Evolutionary conservation across 30 jellyfish, hydroid and myxozoan genomes (phyloP).

Genomic region (Aurelia sp.): DNA sequence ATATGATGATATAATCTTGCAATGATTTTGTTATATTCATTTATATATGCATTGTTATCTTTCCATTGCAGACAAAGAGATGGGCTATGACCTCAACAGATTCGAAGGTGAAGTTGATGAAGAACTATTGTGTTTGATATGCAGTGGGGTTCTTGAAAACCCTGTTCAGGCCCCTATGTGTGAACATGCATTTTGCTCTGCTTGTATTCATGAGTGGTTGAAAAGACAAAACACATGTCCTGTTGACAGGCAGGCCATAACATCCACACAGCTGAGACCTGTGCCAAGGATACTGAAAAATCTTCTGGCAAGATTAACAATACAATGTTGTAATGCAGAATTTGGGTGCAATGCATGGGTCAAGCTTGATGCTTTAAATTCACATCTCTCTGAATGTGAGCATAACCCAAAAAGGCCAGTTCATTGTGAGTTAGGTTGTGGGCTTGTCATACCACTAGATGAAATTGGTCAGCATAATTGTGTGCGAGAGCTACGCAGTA

Average conservation of each 20-base stretch:
- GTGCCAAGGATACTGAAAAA: conserved; percentile 97
- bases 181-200: conserved; percentile 98
- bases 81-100: conserved; percentile 97
- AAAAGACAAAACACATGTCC: conserved; percentile 95
- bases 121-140: conserved; percentile 91
- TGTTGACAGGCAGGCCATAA: conserved; percentile 93
- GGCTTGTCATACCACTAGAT: conserved; percentile 90
- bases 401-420: conserved; percentile 98
- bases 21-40: background rate
- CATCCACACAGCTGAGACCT: conserved; percentile 81
- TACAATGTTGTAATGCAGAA: conserved; percentile 86
- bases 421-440: conserved; percentile 97
- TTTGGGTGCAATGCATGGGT: conserved; percentile 93
- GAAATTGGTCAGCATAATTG: conserved; percentile 94
- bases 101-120: conserved; percentile 98
- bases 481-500: conserved; percentile 84
- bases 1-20: too few relatives aligned
- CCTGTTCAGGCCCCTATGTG: conserved; percentile 99
- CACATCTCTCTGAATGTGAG: conserved; percentile 90
- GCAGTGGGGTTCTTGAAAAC: conserved; percentile 98
- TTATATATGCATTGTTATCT: background rate
- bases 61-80: conserved; percentile 1
- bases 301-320: conserved; percentile 89
- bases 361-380: conserved; percentile 83
- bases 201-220: conserved; percentile 96